Evolutionary conservation across 2,113 vertebrate genomes (phyloP), one percentile per base, ranked within the genome.

Genomic region (Psittacula cyanocephala): DNA sequence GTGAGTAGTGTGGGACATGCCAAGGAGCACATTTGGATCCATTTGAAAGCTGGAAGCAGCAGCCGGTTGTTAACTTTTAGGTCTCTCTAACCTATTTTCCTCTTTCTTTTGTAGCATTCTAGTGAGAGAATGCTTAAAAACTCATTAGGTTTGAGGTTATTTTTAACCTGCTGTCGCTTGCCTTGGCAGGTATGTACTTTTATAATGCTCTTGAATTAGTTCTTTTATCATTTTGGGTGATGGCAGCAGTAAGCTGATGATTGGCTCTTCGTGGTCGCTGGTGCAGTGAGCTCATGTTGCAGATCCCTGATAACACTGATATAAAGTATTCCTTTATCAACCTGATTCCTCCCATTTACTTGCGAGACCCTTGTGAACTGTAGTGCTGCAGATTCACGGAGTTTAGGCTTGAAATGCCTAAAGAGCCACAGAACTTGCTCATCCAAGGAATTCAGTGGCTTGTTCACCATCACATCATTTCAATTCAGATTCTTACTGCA

Each of bases 401-500:
- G 52, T 94, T 80, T 63, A 4, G 41, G 65, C 10, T 47, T 31
- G 22, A 52, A 55, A n/a, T 46, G 6, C 17, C 41, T 75, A 0
- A 43, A 63, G 4, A 76, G 6, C 47, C 27, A 1, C 49, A 44
- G 27, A 59, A 31, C 52, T 67, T 5, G 44, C 59, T 8, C 50
- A 37, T 27, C 31, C 17, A 49, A 46, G 52, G 15, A 44, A 12
- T 86, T 55, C 31, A 91, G 11, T 29, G 12, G 27, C 11, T 81
- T 81, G 16, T 57, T 41, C 22, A 1, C 8, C 35, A 53, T 75
- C 5, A 0, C 3, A 9, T 18, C 0, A 0, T 67, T 76, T 86
- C 22, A 59, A 18, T 46, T 91, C 23, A 64, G 39, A 27, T 65
- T 28, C 18, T 18, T 86, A 46, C 47, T 77, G 16, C 23, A 10